Evolutionary conservation across 2,113 vertebrate genomes (phyloP).

Genomic region (Bothrops jararaca): DNA sequence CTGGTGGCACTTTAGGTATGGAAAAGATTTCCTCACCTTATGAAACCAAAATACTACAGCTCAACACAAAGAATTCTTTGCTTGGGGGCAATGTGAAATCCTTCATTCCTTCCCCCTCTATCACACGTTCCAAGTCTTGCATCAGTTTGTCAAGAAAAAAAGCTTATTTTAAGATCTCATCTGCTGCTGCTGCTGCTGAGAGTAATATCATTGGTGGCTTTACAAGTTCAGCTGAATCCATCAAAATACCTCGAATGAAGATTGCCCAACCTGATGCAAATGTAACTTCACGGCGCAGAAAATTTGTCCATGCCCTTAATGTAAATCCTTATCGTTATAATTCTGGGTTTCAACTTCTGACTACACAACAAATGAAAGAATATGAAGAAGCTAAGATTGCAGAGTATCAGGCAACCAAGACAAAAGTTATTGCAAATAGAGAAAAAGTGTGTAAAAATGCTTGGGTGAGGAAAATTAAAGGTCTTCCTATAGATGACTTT

Average conservation of each 20-base stretch:
- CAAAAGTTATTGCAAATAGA: neutral
- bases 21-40: conserved; percentile 54
- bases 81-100: conserved; percentile 51
- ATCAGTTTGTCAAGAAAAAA: neutral
- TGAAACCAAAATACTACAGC: conserved; percentile 56
- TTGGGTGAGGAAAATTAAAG: conserved; percentile 68
- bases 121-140: conserved; percentile 43
- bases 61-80: conserved; percentile 60
- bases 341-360: conserved; percentile 64
- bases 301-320: accelerated
- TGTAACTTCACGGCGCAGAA: neutral
- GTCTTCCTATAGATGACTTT: conserved; percentile 58
- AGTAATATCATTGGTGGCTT: neutral
- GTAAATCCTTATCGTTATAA: conserved; percentile 53
- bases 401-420: conserved; percentile 34
- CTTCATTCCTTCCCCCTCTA: conserved; percentile 52
- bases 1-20: conserved; percentile 10
- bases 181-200: neutral
- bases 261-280: neutral
- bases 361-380: conserved; percentile 62
- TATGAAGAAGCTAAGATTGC: conserved; percentile 29
- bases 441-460: conserved; percentile 53
- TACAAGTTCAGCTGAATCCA: conserved; percentile 28
- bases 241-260: conserved; percentile 9
- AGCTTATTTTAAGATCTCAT: neutral